Conservation (phyloP, 2,888 invertebrate species). For the Morpho achilles region DNA sequence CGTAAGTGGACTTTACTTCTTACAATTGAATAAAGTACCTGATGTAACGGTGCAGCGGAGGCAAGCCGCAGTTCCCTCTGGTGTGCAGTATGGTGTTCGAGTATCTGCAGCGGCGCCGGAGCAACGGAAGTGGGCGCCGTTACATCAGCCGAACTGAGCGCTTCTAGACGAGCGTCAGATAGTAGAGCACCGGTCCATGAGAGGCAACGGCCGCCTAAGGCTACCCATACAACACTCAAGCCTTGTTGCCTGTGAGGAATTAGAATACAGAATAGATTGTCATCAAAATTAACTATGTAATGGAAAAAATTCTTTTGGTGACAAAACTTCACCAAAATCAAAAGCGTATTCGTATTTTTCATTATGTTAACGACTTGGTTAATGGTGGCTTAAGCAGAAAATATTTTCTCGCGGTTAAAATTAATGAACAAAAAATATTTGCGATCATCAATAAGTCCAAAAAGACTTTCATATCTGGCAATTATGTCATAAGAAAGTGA, state of each 20-base stretch:
- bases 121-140: constrained; percentile 39
- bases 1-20: no score
- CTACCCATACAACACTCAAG: constrained; percentile 93
- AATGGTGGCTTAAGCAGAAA: no score
- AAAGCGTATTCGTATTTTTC: no score
- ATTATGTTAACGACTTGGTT: no score
- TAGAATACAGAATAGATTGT: no score
- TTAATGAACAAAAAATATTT: no score
- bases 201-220: constrained; percentile 91
- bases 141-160: constrained; percentile 52
- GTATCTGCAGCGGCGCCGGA: constrained; percentile 82
- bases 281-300: no score
- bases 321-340: no score
- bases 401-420: no score
- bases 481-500: no score
- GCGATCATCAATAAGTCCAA: no score
- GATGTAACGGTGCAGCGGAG: constrained; percentile 85
- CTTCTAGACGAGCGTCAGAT: constrained; percentile 88
- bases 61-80: constrained; percentile 85
- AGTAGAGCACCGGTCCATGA: constrained; percentile 86
- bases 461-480: no score
- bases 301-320: not conserved
- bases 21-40: constrained; percentile 67
- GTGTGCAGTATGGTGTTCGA: constrained; percentile 82
- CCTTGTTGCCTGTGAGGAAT: constrained; percentile 84